Evolutionary conservation across 2,888 invertebrate species (phyloP), one percentile per base, ranked within the genome.

Genomic region (Cryptus viduatorius): DNA sequence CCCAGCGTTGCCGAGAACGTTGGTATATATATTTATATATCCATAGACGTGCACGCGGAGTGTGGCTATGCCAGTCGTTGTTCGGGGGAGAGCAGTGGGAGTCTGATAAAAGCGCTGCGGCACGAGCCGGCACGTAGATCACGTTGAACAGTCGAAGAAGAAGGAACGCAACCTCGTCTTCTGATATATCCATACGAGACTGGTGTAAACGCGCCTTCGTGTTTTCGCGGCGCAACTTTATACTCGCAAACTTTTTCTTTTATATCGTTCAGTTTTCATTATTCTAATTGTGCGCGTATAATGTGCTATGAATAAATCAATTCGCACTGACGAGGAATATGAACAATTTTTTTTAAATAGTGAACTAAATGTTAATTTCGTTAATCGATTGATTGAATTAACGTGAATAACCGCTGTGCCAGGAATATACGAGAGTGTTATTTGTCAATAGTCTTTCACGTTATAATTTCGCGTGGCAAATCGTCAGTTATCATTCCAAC

Each of bases 111-210:
- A 89, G 87, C 87, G 84, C 81, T 83, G 82, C 86, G 86, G 72
- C 83, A 84, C 86, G 88, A 84, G 88, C 83, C 89, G 89, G 86
- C 92, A 89, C 91, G 90, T 90, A 91, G 91, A 91, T 89, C 86
- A 90, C 90, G 88, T 79, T 90, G 86, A 89, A 89, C 91, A 89
- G 88, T 90, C 90, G 90, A 86, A 80, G 86, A 84, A 89, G 87
- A 85, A 86, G 77, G 86, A 87, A 83, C 86, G 14, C 2, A 29
- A 61, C 5, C 61, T 31, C 61, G 31, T 29, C 61, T 31, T n/a
- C 31, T 24, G 2, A n/a, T 7, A 14, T 4, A 29, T 29, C n/a
- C 31, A 79, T 37, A 59, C 69, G 37, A 71, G 72, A 48, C 29
- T 29, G 5, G 8, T 12, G 29, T 14, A 12, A 24, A 14, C 61